Base-by-base conservation (phyloP, 2,888 invertebrate genomes). In the Embidobia sp. region DNA sequence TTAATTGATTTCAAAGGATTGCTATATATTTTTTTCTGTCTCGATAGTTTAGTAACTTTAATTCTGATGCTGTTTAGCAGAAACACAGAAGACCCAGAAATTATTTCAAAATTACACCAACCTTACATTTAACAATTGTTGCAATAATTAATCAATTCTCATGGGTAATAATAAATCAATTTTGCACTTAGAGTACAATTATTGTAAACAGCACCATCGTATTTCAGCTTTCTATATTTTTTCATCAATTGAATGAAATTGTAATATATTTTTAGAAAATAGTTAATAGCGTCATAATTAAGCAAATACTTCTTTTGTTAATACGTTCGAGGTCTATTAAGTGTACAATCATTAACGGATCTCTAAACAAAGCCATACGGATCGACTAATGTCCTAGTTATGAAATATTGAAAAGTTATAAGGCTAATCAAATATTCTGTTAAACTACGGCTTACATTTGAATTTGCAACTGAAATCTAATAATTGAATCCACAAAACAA, bases 361-460 rank as follows among this genome's bases (percentile, higher is more conserved):
- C 53, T 53, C 33, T 55, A 29, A 13, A 55, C 55, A 67, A 57
- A 53, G 55, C 37, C 40, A 33, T 46, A 29, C 37, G 26, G 51
- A 67, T 64, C 51, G 51, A 42, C 51, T 67, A 55, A 67, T 37
- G 55, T 55, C 46, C 53, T 66, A 66, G 44, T 66, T 66, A 55
- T 53, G 66, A 53, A 53, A 53, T 33, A 53, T 33, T 53, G 26
- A 46, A 64, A 53, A 53, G 51, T 64, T 64, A 33, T 7, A 33
- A 33, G n/a, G n/a, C 19, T 33, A 51, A 53, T 64, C 22, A 64
- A 64, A 53, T 64, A 44, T 42, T 22, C 37, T n/a, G 48, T 37
- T 48, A 10, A 18, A 44, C 31, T 11, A 26, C 22, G 5, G 2
- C 3, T 35, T 13, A 13, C 15, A n/a, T n/a, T n/a, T n/a, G n/a